Conservation (phyloP, 2,113 vertebrate species). For the Rhinopithecus roxellana region DNA sequence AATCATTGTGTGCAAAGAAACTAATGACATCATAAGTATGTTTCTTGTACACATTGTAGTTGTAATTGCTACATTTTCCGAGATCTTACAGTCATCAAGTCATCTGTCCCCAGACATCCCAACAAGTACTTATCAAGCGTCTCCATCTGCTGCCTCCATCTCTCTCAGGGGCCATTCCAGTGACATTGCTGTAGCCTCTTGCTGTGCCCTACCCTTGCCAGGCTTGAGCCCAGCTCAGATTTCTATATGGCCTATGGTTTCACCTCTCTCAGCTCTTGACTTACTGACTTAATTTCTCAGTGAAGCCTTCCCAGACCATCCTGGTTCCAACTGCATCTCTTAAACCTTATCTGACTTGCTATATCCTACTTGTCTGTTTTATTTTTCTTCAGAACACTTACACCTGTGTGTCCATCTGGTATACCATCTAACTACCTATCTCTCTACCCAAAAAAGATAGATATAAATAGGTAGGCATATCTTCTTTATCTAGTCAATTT, state of each 20-base stretch:
- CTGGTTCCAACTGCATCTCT: neutral
- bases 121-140: neutral
- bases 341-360: neutral
- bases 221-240: no score
- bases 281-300: neutral
- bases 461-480: neutral
- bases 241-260: neutral
- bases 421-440: neutral
- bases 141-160: neutral
- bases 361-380: neutral
- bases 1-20: neutral
- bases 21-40: neutral
- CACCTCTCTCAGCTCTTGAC: neutral
- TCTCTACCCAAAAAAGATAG: neutral
- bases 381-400: neutral
- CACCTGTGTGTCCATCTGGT: neutral
- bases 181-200: fast-evolving
- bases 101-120: neutral
- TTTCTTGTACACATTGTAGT: neutral
- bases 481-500: neutral
- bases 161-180: neutral
- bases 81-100: neutral
- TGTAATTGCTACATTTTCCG: neutral
- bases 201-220: fast-evolving
- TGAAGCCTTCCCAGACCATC: neutral